Evolutionary conservation across 2,888 invertebrate species (phyloP), one percentile per base, ranked within the genome.

Genomic region (Heliconius ismenius): DNA sequence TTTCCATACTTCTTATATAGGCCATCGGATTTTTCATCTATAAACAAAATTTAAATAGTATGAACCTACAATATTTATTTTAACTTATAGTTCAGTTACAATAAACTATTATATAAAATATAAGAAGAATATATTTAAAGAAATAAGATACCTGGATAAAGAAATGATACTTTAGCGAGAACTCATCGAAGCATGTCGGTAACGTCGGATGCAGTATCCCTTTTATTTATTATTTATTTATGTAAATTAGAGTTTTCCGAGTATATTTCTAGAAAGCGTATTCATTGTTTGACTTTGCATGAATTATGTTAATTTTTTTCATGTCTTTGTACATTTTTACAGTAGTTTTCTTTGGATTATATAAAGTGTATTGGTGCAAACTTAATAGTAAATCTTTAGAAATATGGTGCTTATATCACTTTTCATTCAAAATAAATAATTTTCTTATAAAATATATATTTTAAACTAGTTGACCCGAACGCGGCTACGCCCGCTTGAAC

Each of bases 181-280:
- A 70, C 58, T 54, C 58, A 70, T 70, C 70, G 62, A 73, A 62
- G 68, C 43, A 32, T 68, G 64, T 62, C 73, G 60, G 60, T 62
- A 78, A 79, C 63, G 74, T 62, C 74, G 83, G 84, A 84, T 82
- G 77, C 58, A 72, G 58, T 76, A 74, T 68, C 49, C 28, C 54
- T 60, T 67, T 76, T 78, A 79, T 79, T 79, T 80, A 80, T 78
- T 79, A 78, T 75, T 80, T 78, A 75, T 77, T 77, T 79, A 78
- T 81, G 80, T 78, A 76, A 79, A 81, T 79, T 58, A 70, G 64
- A 49, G 76, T 72, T 70, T 21, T 73, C 79, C 62, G 39, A 36
- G 70, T 75, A 75, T 68, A 76, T 78, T 76, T 75, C 76, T 73
- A 39, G 39, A n/a, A 39, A 73, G 43, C 18, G 43, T 63, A 73